phyloP scores from a whole-genome alignment of 2,113 vertebrate species.

The Actinemys pallida region DNA sequence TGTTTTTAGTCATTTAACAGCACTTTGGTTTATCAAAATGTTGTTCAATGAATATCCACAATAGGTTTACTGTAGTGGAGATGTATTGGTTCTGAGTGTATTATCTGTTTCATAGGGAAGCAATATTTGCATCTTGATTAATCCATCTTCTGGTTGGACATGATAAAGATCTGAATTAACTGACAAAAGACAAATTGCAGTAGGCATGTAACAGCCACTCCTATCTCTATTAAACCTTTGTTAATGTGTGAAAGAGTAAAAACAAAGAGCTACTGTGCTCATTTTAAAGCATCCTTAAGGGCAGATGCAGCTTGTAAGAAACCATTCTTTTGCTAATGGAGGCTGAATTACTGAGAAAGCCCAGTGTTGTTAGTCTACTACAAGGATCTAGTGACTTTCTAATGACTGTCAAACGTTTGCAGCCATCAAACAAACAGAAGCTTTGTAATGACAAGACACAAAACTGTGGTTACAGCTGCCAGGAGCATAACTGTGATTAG shows the following conservation, averaged over 20 bases:
- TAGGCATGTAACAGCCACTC: conserved; percentile 49
- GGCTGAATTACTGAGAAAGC: conserved; percentile 71
- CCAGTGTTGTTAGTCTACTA: conserved; percentile 63
- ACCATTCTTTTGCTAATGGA: conserved; percentile 77
- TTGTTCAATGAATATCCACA: conserved; percentile 24
- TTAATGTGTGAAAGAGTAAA: conserved; percentile 70
- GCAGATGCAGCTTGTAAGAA: conserved; percentile 66
- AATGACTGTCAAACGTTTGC: conserved; percentile 77
- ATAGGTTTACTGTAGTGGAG: conserved; percentile 29
- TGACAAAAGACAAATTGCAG: conserved; percentile 67
- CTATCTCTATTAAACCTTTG: conserved; percentile 68
- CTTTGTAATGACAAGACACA: conserved; percentile 66
- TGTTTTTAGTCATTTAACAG: background rate
- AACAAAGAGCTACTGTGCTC: conserved; percentile 79
- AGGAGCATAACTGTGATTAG: background rate
- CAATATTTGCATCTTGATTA: conserved; percentile 54
- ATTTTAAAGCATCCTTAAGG: conserved; percentile 65
- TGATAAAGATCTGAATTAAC: conserved; percentile 66
- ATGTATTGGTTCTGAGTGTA: conserved; percentile 27
- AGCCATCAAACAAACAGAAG: conserved; percentile 69
- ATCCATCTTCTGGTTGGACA: conserved; percentile 62
- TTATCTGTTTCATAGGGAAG: conserved; percentile 65
- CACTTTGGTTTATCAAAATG: background rate
- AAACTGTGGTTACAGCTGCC: conserved; percentile 31
- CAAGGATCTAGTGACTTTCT: conserved; percentile 71